phyloP scores from a whole-genome alignment of 2,797 vertebrate genomes.

The Halcyon chelicuti region DNA sequence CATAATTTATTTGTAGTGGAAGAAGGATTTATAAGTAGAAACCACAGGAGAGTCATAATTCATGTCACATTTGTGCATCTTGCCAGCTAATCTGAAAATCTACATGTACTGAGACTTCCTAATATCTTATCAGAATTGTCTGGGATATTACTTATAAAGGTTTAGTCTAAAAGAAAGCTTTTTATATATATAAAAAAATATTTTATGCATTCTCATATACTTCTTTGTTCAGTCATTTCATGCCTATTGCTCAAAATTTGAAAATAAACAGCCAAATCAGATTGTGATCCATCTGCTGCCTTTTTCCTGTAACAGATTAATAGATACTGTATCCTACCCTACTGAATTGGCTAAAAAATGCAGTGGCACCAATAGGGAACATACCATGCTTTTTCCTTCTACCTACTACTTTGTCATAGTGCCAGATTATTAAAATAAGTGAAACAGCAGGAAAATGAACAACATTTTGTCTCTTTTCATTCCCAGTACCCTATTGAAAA shows the following conservation, averaged over 20 bases:
- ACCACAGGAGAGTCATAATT: neutral
- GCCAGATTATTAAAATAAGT: neutral
- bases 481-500: neutral
- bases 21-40: constrained; percentile 8
- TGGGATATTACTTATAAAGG: neutral
- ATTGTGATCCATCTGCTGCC: neutral
- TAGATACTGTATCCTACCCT: neutral
- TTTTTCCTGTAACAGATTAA: neutral
- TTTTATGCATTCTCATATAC: neutral
- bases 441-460: neutral
- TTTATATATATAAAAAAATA: neutral
- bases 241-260: neutral
- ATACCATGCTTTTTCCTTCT: neutral
- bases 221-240: neutral
- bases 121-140: neutral
- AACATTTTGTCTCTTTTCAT: neutral
- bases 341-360: neutral
- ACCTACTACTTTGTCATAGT: neutral
- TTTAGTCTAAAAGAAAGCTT: neutral
- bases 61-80: constrained; percentile 16
- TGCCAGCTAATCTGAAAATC: constrained; percentile 39
- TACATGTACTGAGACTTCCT: neutral
- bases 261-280: neutral
- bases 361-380: neutral
- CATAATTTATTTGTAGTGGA: neutral